Percentiles rank a stretch among this genome's conserved stretches.
Evolutionary conservation across 2,888 invertebrate species (phyloP).

Genomic region (Trypoxylon attenuatum): DNA sequence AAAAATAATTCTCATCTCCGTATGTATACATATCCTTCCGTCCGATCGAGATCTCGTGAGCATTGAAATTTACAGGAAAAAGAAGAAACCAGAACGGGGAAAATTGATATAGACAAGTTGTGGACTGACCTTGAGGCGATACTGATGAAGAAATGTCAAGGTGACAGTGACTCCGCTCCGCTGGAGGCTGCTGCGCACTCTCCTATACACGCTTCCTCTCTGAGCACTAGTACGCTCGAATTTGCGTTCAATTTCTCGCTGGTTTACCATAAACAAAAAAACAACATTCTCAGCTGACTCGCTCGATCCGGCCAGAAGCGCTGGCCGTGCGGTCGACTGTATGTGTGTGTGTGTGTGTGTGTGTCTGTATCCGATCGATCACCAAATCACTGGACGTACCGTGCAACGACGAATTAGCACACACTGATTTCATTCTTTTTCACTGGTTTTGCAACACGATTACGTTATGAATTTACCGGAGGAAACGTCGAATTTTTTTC

Average conservation of each 20-base stretch:
- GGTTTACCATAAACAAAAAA: slow-evolving; percentile 9
- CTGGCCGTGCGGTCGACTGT: slow-evolving; percentile 8
- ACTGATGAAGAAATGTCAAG: slow-evolving; percentile 59
- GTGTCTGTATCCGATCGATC: slow-evolving; percentile 19
- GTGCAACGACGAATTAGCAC: slow-evolving; percentile 21
- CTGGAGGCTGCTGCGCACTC: slow-evolving; percentile 47
- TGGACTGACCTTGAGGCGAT: slow-evolving; percentile 69
- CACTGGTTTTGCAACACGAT: slow-evolving; percentile 38
- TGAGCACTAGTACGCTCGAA: slow-evolving; percentile 7
- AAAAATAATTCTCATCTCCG: not conserved
- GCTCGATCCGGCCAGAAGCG: slow-evolving; percentile 5
- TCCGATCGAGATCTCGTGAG: too few relatives aligned
- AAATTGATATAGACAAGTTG: slow-evolving; percentile 45
- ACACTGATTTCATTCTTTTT: slow-evolving; percentile 35
- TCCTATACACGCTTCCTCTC: slow-evolving; percentile 26
- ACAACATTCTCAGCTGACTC: slow-evolving; percentile 3
- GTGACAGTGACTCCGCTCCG: slow-evolving; percentile 53
- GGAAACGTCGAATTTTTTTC: too few relatives aligned
- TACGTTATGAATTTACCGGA: not conserved
- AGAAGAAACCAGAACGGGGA: not conserved
- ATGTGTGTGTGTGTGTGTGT: slow-evolving; percentile 17
- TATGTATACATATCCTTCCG: too few relatives aligned
- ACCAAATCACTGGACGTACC: slow-evolving; percentile 44
- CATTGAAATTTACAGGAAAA: too few relatives aligned
- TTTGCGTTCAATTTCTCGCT: slow-evolving; percentile 1